phyloP scores from a whole-genome alignment of 2,888 invertebrate species.

The Dromius quadrimaculatus region DNA sequence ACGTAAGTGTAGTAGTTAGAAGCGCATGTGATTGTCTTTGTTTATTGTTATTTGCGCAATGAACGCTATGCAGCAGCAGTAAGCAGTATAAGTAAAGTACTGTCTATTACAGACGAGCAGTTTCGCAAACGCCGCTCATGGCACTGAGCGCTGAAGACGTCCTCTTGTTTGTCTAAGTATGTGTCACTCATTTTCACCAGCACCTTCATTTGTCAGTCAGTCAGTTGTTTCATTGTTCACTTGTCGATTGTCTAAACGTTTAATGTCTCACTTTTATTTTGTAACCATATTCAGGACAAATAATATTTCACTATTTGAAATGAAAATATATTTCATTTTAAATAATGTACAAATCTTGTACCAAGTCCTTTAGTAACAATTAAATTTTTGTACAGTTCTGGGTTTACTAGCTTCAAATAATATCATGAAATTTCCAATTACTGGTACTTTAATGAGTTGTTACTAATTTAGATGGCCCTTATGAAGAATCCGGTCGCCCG shows the following conservation, averaged over 20 bases:
- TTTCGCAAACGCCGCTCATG: conserved; percentile 48
- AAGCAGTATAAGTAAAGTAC: conserved; percentile 30
- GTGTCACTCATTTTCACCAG: conserved; percentile 44
- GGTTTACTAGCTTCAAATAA: conserved; percentile 14
- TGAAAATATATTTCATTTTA: background rate
- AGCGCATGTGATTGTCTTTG: background rate
- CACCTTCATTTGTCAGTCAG: conserved; percentile 27
- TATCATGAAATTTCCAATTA: background rate
- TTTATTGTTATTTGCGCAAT: conserved; percentile 3
- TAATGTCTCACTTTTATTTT: conserved; percentile 15
- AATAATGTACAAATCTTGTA: background rate
- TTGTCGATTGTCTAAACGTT: conserved; percentile 21
- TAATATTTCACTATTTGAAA: background rate
- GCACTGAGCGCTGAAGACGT: conserved; percentile 49
- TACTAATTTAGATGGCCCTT: background rate
- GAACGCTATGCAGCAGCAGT: background rate
- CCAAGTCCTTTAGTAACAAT: background rate
- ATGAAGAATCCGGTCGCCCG: background rate
- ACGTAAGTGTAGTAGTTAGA: conserved; percentile 21
- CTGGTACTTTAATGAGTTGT: too few relatives aligned
- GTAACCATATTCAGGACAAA: conserved; percentile 30
- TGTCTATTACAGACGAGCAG: conserved; percentile 48
- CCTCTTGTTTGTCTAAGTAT: conserved; percentile 51
- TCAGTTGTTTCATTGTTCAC: conserved; percentile 21
- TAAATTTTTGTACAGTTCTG: conserved; percentile 13